A percentile compares a stretch with the other conserved stretches of the same genome.
Conservation (phyloP, 2,888 invertebrate species). For the Eupithecia centaureata region DNA sequence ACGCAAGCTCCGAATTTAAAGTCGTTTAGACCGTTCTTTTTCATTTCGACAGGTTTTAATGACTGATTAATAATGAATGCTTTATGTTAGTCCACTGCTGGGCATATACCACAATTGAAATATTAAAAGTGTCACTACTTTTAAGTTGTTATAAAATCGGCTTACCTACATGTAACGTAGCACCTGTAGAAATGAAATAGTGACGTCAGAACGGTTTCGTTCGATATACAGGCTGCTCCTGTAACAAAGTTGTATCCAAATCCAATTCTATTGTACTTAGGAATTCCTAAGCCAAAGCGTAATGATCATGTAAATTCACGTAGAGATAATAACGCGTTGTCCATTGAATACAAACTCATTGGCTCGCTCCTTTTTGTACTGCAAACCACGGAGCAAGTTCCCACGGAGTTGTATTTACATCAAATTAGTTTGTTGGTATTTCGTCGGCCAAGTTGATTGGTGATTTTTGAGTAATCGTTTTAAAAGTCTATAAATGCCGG, state of each 20-base stretch:
- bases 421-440: conserved; percentile 46
- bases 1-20: no score
- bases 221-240: neutral
- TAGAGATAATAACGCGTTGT: conserved; percentile 27
- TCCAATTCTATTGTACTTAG: conserved; percentile 3
- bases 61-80: no score
- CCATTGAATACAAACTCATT: conserved; percentile 41
- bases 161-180: no score
- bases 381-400: conserved; percentile 54
- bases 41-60: no score
- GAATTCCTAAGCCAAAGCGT: conserved; percentile 24
- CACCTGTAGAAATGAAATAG: no score
- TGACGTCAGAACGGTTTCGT: neutral
- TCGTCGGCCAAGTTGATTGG: conserved; percentile 41
- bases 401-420: conserved; percentile 56
- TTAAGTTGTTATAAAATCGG: no score
- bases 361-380: conserved; percentile 49
- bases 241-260: conserved; percentile 1
- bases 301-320: conserved; percentile 25
- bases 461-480: conserved; percentile 37
- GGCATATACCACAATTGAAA: no score
- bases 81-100: no score
- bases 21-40: no score
- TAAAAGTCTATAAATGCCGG: conserved; percentile 24
- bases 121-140: no score